These are phyloP conservation scores for Macropis europaea DNA, from an alignment of 2,888 invertebrate species.

Conservation along the genomic window DNA sequence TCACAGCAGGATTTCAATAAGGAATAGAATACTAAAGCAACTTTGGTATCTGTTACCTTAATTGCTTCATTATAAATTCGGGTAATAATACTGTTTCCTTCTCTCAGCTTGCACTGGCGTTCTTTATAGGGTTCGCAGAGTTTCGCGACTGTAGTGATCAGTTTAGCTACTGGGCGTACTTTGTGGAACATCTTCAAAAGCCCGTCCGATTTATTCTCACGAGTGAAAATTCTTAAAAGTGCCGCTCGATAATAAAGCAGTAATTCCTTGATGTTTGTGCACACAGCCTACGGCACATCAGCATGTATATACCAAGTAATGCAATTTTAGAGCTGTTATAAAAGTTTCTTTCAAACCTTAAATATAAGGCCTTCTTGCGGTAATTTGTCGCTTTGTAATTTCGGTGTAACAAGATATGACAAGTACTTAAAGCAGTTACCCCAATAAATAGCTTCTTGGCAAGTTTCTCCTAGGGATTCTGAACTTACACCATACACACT, in stretches of 20 bases:
- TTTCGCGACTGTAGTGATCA: slow-evolving; percentile 71
- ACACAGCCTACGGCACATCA: slow-evolving; percentile 68
- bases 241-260: slow-evolving; percentile 73
- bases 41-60: slow-evolving; percentile 82
- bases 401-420: slow-evolving; percentile 60
- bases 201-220: slow-evolving; percentile 47
- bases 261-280: slow-evolving; percentile 73
- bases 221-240: slow-evolving; percentile 65
- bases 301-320: background rate
- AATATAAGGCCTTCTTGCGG: slow-evolving; percentile 74
- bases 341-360: slow-evolving; percentile 55
- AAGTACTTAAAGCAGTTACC: slow-evolving; percentile 75
- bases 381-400: slow-evolving; percentile 65
- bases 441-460: slow-evolving; percentile 69
- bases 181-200: slow-evolving; percentile 64
- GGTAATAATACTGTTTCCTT: slow-evolving; percentile 84
- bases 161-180: slow-evolving; percentile 67
- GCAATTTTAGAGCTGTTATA: background rate
- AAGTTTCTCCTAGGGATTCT: slow-evolving; percentile 64
- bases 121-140: slow-evolving; percentile 70
- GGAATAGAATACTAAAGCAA: slow-evolving; percentile 82
- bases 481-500: slow-evolving; percentile 65
- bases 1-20: slow-evolving; percentile 82
- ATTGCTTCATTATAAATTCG: slow-evolving; percentile 85
- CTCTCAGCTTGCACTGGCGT: slow-evolving; percentile 61